Base-by-base conservation (phyloP, 2,797 vertebrate species). In the Ptychobarbus kaznakovi region DNA sequence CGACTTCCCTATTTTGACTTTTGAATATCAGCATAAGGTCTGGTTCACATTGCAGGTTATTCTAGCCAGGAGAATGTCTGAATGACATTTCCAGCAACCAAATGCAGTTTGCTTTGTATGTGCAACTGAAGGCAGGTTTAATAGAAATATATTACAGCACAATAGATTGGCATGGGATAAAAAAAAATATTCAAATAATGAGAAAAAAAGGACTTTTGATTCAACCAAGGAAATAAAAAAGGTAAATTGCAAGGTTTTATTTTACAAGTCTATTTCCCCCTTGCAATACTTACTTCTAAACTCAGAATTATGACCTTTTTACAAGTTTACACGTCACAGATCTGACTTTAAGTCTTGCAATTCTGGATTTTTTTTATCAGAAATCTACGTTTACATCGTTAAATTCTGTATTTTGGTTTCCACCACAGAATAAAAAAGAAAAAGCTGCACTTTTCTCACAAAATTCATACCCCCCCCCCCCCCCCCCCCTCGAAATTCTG, bases 401-500 rank as follows among this genome's bases (percentile, higher is more conserved):
- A 4, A 13, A 25, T 61, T 25, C 58, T 61, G 4, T 58, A 58
- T 61, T 63, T 63, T 61, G n/a, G 10, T 61, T 25, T 25, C 4
- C 11, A 61, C 1, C 56, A n/a, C 3, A 9, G 18, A 9, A 56
- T 20, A 9, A 22, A 56, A 56, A 53, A 6, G 18, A 18, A 18
- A 22, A 22, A 51, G 16, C 6, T 51, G 15, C 15, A 6, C 18
- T 51, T 51, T 51, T 51, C 49, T 56, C 18, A 7, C 18, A 53
- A 6, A 53, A 53, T 53, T 53, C 18, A 20, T 53, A 20, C 2
- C 20, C 8, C 20, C 7, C 0, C 0, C 16, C 6, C 16, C 20
- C 8, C 2, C 20, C 8, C 20, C 7, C 0, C 0, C 16, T 2
- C 16, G 2, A 53, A 25, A 25, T 25, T 12, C 9, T 1, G n/a